phyloP scores from a whole-genome alignment of 2,888 invertebrate genomes.

The Heliconius ismenius region DNA sequence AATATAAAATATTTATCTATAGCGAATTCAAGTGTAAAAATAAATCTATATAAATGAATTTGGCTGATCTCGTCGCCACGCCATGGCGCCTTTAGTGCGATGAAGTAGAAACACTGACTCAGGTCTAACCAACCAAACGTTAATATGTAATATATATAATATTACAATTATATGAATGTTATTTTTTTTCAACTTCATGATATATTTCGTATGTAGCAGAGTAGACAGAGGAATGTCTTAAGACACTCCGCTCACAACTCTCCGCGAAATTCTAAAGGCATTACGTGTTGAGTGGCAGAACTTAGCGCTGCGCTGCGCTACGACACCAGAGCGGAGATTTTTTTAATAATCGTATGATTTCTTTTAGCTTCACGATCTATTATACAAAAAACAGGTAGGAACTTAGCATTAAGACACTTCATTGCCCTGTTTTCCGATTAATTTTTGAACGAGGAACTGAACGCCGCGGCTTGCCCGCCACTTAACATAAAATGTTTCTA shows the following conservation, averaged over 20 bases:
- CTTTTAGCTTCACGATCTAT: not conserved
- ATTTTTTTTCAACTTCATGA: not conserved
- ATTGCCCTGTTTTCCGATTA: too few species aligned
- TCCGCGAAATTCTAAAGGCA: not conserved
- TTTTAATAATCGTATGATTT: not conserved
- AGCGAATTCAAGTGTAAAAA: constrained; percentile 35
- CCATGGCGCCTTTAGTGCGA: constrained; percentile 32
- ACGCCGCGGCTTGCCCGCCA: too few species aligned
- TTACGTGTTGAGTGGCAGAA: not conserved
- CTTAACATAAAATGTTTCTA: too few species aligned
- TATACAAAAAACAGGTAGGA: too few species aligned
- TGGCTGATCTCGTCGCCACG: constrained; percentile 26
- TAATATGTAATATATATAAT: constrained; percentile 17
- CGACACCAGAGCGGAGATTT: too few species aligned
- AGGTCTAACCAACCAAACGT: constrained; percentile 30
- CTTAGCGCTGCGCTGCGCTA: not conserved
- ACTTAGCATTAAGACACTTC: too few species aligned
- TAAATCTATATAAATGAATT: constrained; percentile 36
- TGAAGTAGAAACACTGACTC: constrained; percentile 30
- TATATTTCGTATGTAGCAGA: too few species aligned
- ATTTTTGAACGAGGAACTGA: too few species aligned
- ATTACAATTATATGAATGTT: too few species aligned
- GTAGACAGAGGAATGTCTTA: too few species aligned
- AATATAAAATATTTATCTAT: not conserved
- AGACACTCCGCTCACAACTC: not conserved